Percentiles rank a stretch among this genome's conserved stretches.
phyloP scores from a whole-genome alignment of 2,797 vertebrate genomes.

The Enteromius afrohamiltoni region DNA sequence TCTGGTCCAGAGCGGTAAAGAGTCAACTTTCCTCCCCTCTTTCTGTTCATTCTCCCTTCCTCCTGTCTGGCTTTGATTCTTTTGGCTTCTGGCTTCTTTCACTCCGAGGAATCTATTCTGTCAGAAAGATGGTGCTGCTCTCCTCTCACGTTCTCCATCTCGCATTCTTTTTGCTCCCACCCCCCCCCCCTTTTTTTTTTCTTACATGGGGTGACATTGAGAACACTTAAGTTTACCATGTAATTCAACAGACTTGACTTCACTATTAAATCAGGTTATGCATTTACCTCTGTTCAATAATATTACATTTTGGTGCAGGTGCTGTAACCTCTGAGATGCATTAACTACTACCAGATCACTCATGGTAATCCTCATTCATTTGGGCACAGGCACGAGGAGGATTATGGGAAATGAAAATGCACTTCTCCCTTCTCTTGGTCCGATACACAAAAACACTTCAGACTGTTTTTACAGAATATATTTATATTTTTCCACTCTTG shows the following conservation, averaged over 20 bases:
- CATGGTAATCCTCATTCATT: conserved; percentile 26
- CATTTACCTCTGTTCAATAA: conserved; percentile 40
- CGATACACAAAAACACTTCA: conserved; percentile 57
- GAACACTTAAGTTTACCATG: conserved; percentile 8
- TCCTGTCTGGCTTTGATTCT: conserved; percentile 39
- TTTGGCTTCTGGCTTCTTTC: conserved; percentile 1
- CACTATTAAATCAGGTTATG: conserved; percentile 31
- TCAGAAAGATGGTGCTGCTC: conserved; percentile 59
- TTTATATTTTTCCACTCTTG: conserved; percentile 78
- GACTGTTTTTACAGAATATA: conserved; percentile 69
- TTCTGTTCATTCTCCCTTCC: background rate
- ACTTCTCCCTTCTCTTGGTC: conserved; percentile 41
- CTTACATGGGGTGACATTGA: background rate
- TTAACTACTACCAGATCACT: conserved; percentile 48
- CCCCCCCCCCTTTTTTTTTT: background rate
- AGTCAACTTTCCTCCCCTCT: conserved; percentile 24
- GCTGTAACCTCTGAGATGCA: conserved; percentile 33
- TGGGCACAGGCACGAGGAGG: conserved; percentile 21
- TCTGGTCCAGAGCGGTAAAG: conserved; percentile 78
- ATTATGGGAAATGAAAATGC: conserved; percentile 22
- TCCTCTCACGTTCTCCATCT: conserved; percentile 8
- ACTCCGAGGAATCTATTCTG: background rate
- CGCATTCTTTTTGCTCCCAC: conserved; percentile 6
- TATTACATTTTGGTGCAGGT: background rate
- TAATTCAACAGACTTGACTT: conserved; percentile 23